phyloP scores from a whole-genome alignment of 2,888 invertebrate species.

The Gastracanthus pulcherrimus region DNA sequence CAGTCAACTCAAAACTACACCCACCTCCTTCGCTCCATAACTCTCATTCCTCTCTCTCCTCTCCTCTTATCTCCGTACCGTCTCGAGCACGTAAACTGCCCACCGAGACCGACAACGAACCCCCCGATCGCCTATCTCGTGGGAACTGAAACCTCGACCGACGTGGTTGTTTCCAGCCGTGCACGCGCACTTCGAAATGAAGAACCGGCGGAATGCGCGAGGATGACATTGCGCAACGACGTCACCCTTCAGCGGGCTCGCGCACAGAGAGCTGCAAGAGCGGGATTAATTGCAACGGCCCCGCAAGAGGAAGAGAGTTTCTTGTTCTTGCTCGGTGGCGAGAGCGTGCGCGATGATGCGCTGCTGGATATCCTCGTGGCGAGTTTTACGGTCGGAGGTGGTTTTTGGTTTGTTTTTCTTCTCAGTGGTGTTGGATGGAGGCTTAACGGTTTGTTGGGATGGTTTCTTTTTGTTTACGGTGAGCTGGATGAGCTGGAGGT shows the following conservation, averaged over 20 bases:
- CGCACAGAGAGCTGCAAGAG: not conserved
- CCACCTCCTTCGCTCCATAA: no score
- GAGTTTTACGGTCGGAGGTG: not conserved
- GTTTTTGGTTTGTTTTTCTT: not conserved
- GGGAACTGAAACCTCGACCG: not conserved
- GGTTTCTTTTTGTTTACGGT: no score
- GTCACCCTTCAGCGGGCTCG: not conserved
- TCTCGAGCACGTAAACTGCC: slow-evolving; percentile 16
- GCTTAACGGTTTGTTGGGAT: no score
- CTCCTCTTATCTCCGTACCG: not conserved
- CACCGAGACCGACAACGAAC: no score
- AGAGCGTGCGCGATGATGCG: not conserved
- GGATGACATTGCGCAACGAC: slow-evolving; percentile 39
- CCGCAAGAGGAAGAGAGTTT: not conserved
- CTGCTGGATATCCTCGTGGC: no score
- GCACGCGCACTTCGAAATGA: not conserved
- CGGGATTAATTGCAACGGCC: not conserved
- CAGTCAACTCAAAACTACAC: no score
- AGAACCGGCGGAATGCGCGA: slow-evolving; percentile 10
- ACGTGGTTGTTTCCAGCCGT: no score
- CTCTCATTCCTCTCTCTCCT: not conserved
- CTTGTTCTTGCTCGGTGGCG: not conserved
- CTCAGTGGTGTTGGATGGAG: no score
- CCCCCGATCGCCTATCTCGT: no score
- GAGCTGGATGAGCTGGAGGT: no score